A percentile compares a stretch with the other conserved stretches of the same genome.
Evolutionary conservation across 2,113 vertebrate species (phyloP).

Genomic region (Sinocyclocheilus anophthalmus): DNA sequence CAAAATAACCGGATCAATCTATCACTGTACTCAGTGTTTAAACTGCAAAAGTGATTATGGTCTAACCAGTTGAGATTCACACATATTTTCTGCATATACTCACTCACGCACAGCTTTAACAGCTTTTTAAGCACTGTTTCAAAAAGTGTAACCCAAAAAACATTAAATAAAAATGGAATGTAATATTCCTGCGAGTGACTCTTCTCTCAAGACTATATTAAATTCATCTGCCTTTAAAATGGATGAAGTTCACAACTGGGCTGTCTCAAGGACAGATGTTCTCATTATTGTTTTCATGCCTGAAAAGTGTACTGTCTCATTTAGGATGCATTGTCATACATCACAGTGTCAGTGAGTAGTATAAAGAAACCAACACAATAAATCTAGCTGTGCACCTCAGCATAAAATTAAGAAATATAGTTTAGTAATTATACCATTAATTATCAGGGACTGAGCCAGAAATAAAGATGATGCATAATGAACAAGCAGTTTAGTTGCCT

Average conservation of each 20-base stretch:
- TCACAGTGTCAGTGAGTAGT: background rate
- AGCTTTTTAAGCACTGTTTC: background rate
- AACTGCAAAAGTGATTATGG: background rate
- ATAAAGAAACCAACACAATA: background rate
- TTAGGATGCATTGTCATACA: conserved; percentile 4
- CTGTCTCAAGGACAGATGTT: conserved; percentile 4
- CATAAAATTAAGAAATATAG: conserved; percentile 21
- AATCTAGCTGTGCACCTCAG: background rate
- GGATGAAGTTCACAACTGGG: background rate
- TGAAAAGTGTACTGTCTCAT: background rate
- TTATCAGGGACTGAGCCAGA: background rate
- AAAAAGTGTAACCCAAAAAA: background rate
- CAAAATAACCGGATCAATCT: background rate
- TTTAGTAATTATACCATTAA: conserved; percentile 7
- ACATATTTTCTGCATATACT: background rate
- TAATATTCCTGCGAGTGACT: background rate
- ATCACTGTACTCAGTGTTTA: background rate
- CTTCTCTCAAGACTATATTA: background rate
- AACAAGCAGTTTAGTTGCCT: background rate
- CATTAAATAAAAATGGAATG: background rate
- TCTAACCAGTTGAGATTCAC: background rate
- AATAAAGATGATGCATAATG: background rate
- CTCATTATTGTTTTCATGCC: background rate
- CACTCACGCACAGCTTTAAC: background rate
- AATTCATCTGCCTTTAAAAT: background rate